These are phyloP conservation scores for Petrocephalus sullivani DNA, from an alignment of 2,797 vertebrate species.

Conservation along the genomic window DNA sequence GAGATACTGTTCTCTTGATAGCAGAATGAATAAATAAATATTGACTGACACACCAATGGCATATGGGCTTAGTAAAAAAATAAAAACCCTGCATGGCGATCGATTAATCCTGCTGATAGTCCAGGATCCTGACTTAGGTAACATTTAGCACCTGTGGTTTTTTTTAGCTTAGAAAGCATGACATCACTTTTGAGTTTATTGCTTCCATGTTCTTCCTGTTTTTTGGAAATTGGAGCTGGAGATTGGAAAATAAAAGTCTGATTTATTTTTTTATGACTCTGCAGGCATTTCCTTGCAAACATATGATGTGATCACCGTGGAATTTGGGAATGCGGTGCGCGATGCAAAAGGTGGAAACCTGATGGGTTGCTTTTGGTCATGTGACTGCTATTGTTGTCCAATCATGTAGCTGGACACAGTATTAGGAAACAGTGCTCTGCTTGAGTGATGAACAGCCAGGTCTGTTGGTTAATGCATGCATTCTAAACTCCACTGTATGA, in stretches of 20 bases:
- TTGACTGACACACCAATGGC: conserved; percentile 3
- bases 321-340: neutral
- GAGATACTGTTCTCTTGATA: neutral
- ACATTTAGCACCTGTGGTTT: conserved; percentile 5
- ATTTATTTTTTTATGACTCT: neutral
- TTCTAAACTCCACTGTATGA: neutral
- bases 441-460: neutral
- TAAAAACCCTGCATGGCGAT: neutral
- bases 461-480: neutral
- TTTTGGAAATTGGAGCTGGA: neutral
- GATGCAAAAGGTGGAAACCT: neutral
- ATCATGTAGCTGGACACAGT: neutral
- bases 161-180: conserved; percentile 1
- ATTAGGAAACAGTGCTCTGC: neutral
- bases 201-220: neutral
- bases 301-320: neutral
- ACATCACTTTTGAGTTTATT: neutral
- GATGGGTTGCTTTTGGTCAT: neutral
- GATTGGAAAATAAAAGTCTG: neutral
- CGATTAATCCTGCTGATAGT: neutral
- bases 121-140: neutral
- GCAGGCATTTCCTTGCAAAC: neutral
- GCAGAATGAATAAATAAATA: conserved; percentile 5
- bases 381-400: neutral
- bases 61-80: neutral